phyloP scores from a whole-genome alignment of 2,888 invertebrate species.

The Heliconius ethilla region DNA sequence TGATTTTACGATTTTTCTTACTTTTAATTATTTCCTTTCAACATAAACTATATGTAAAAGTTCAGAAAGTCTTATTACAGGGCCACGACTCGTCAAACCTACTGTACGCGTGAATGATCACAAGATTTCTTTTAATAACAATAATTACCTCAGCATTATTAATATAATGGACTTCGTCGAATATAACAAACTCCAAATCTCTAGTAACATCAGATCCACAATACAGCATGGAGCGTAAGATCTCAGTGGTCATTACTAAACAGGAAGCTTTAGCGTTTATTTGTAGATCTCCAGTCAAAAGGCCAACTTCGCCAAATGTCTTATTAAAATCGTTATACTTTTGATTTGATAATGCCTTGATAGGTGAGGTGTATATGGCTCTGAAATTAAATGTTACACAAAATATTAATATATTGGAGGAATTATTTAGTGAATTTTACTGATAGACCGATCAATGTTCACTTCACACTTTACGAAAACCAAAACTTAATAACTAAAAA shows the following conservation, averaged over 20 bases:
- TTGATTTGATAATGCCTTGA: slow-evolving; percentile 99
- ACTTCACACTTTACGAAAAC: too few relatives aligned
- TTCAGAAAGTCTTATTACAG: too few relatives aligned
- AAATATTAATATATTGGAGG: too few relatives aligned
- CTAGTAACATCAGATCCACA: slow-evolving; percentile 96
- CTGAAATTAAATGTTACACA: slow-evolving; percentile 62
- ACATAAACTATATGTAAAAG: not conserved
- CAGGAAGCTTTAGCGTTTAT: slow-evolving; percentile 96
- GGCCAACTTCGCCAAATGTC: slow-evolving; percentile 95
- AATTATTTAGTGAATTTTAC: too few relatives aligned
- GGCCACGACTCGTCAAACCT: not conserved
- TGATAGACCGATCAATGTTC: too few relatives aligned
- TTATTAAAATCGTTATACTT: slow-evolving; percentile 98
- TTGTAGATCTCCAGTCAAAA: slow-evolving; percentile 97
- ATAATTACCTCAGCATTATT: slow-evolving; percentile 93
- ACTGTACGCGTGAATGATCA: not conserved
- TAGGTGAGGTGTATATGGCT: slow-evolving; percentile 98
- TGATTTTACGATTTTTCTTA: too few relatives aligned
- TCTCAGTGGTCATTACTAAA: slow-evolving; percentile 99
- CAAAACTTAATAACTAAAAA: too few relatives aligned
- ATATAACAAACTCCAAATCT: slow-evolving; percentile 99
- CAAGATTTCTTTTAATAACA: not conserved
- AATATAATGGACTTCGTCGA: slow-evolving; percentile 99
- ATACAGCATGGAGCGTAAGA: slow-evolving; percentile 97
- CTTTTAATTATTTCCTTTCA: too few relatives aligned